phyloP scores from a whole-genome alignment of 2,113 vertebrate genomes.

The Crypturellus undulatus region DNA sequence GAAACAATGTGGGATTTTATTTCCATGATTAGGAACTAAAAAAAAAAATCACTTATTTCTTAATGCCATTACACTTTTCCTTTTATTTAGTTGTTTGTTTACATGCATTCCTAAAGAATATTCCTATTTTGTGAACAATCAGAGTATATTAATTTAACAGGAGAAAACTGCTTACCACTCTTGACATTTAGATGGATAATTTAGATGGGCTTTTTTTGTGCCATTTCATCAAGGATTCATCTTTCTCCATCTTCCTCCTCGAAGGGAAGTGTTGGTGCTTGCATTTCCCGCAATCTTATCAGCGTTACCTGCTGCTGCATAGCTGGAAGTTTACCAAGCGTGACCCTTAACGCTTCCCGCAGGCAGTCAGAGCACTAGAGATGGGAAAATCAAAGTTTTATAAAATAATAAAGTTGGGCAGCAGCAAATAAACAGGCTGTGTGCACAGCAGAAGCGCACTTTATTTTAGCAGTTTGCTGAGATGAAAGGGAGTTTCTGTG shows the following conservation, averaged over 20 bases:
- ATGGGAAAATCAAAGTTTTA: conserved; percentile 25
- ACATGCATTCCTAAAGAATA: not conserved
- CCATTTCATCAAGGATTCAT: not conserved
- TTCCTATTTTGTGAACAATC: not conserved
- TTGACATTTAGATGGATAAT: not conserved
- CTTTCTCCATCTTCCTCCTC: not conserved
- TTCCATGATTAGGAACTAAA: not conserved
- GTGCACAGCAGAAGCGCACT: not conserved
- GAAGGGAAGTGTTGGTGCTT: not conserved
- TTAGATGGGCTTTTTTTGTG: not conserved
- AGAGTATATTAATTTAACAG: not conserved
- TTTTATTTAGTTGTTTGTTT: not conserved
- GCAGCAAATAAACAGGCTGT: conserved; percentile 20
- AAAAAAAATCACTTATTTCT: not conserved
- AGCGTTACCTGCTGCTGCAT: not conserved
- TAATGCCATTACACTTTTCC: not conserved
- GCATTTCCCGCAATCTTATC: not conserved
- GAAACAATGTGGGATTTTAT: not conserved
- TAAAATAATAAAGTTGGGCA: conserved; percentile 30
- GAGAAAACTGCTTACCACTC: not conserved
- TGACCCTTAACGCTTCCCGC: not conserved
- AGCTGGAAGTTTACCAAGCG: not conserved
- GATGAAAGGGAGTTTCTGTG: not conserved
- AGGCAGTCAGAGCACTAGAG: not conserved
- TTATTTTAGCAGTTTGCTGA: conserved; percentile 1